Evolutionary conservation across 1,140 invertebrate species (phyloP).

Genomic region (Mamestra configurata): DNA sequence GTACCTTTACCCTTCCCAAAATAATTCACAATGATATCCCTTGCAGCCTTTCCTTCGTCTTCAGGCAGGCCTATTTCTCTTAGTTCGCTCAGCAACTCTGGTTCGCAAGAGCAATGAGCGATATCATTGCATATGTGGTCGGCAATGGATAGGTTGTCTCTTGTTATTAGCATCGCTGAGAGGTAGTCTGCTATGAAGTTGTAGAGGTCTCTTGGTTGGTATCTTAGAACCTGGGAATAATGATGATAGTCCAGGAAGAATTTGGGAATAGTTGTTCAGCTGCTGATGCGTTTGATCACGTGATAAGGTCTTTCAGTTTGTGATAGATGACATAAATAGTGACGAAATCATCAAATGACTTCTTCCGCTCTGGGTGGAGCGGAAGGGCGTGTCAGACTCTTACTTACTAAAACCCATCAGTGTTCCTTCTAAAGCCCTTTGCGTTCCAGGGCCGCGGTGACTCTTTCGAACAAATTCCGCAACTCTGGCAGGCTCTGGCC

Average conservation of each 20-base stretch:
- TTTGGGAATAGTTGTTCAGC: not conserved
- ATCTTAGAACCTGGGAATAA: slow-evolving; percentile 87
- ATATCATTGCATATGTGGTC: slow-evolving; percentile 62
- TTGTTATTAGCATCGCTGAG: slow-evolving; percentile 89
- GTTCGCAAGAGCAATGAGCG: slow-evolving; percentile 56
- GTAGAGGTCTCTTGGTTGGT: slow-evolving; percentile 87
- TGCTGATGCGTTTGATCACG: not conserved
- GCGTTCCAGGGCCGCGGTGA: no score
- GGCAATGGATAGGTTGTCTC: slow-evolving; percentile 85
- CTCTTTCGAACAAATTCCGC: no score
- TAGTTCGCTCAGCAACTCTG: slow-evolving; percentile 66
- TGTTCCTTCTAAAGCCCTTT: no score
- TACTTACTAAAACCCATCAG: no score
- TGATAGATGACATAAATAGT: no score
- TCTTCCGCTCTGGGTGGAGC: no score
- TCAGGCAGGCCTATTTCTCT: slow-evolving; percentile 60
- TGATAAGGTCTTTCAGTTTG: no score
- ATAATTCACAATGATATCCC: slow-evolving; percentile 62
- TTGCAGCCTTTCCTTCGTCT: slow-evolving; percentile 57
- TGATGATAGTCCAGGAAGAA: not conserved
- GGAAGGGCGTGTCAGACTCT: no score
- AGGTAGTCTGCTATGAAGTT: slow-evolving; percentile 91
- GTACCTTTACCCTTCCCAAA: slow-evolving; percentile 64
- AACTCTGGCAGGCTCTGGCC: no score
- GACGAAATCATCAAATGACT: no score